Conservation (phyloP, 2,113 vertebrate genomes). For the Jaculus jaculus region DNA sequence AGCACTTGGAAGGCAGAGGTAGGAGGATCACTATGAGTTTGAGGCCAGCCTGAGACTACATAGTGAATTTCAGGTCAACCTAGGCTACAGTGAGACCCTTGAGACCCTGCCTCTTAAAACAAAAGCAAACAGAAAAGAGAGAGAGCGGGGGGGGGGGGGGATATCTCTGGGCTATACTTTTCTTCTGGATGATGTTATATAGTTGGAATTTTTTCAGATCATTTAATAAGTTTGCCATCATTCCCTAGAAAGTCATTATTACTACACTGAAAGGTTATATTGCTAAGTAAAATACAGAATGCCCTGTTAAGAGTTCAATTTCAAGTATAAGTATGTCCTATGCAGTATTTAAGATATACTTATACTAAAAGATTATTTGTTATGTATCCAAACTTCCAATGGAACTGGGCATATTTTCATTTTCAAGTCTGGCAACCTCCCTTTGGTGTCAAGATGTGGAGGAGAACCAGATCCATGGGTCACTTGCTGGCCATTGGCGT, state of each 20-base stretch:
- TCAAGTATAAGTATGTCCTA: neutral
- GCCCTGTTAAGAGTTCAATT: neutral
- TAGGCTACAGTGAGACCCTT: too few relatives aligned
- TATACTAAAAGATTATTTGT: neutral
- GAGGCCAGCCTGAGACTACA: too few relatives aligned
- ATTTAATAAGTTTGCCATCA: neutral
- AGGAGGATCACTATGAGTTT: too few relatives aligned
- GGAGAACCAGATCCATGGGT: neutral
- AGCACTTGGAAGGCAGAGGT: too few relatives aligned
- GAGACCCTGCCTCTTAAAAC: too few relatives aligned
- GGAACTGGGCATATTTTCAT: neutral
- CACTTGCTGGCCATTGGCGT: neutral
- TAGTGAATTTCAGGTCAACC: too few relatives aligned
- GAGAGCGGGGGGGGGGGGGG: too few relatives aligned
- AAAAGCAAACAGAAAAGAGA: neutral
- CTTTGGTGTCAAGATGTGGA: neutral
- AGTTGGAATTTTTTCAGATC: neutral
- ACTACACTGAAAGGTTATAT: neutral
- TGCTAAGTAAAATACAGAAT: neutral
- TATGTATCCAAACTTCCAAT: neutral
- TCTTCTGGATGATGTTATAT: neutral
- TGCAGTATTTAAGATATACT: neutral
- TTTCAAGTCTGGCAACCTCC: neutral
- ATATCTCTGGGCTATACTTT: neutral
- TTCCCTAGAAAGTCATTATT: neutral